These are phyloP conservation scores for Spatula versicolor DNA, from an alignment of 2,797 vertebrate genomes.

Conservation along the genomic window DNA sequence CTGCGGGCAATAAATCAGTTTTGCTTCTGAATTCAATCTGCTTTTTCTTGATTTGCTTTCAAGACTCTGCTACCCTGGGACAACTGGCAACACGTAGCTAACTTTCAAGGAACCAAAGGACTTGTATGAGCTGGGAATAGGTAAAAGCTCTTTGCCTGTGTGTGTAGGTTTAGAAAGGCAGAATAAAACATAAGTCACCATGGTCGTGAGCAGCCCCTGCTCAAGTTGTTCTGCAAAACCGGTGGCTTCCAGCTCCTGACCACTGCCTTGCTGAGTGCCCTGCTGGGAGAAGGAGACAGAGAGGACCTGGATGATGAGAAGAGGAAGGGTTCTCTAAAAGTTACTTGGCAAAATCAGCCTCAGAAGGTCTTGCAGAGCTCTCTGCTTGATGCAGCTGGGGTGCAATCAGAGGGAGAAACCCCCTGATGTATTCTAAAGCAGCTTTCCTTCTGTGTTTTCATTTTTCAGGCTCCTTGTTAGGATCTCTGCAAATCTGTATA, in stretches of 20 bases:
- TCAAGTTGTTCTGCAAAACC: not conserved
- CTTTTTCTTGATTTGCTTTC: not conserved
- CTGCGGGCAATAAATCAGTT: not conserved
- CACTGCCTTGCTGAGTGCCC: not conserved
- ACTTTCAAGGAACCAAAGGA: not conserved
- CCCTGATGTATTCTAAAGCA: not conserved
- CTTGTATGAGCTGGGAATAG: not conserved
- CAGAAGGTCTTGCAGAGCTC: not conserved
- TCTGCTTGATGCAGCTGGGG: not conserved
- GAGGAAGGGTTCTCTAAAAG: not conserved
- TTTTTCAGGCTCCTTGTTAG: not conserved
- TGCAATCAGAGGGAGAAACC: rapidly evolving
- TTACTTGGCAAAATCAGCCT: not conserved
- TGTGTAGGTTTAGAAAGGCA: not conserved
- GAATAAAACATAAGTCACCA: rapidly evolving
- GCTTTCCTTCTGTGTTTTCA: not conserved
- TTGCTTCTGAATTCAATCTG: not conserved
- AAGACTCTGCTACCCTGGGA: not conserved
- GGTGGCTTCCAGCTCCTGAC: not conserved
- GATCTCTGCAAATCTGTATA: not conserved
- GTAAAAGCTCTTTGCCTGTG: not conserved
- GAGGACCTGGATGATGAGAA: not conserved
- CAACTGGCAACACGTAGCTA: not conserved
- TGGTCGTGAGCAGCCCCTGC: not conserved
- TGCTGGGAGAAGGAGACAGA: not conserved